These are phyloP conservation scores for Toxostoma redivivum DNA, from an alignment of 2,113 vertebrate genomes.

Conservation along the genomic window DNA sequence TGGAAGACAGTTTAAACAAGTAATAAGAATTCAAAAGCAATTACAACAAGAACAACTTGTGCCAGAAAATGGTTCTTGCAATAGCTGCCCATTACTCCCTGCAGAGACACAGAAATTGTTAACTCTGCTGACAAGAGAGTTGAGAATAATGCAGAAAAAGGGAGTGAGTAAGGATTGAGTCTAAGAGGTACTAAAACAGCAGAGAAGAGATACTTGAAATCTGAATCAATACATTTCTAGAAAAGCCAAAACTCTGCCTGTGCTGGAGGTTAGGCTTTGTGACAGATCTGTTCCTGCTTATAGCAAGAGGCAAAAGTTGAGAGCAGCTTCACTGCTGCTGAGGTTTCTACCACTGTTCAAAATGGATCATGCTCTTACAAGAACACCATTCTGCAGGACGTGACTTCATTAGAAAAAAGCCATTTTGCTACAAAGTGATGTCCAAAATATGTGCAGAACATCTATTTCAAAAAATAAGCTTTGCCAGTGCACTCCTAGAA, in stretches of 20 bases:
- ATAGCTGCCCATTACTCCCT: not conserved
- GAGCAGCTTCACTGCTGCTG: not conserved
- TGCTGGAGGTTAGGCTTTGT: not conserved
- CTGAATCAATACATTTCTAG: not conserved
- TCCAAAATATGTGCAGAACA: not conserved
- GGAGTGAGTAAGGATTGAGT: not conserved
- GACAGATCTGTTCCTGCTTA: not conserved
- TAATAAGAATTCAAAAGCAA: conserved; percentile 33
- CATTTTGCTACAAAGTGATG: not conserved
- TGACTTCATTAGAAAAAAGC: not conserved
- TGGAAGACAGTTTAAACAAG: conserved; percentile 5
- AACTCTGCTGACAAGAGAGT: not conserved
- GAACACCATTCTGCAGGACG: not conserved
- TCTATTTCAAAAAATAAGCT: not conserved
- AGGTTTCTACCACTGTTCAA: not conserved
- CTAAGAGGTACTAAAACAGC: not conserved
- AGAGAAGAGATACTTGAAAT: not conserved
- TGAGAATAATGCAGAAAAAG: not conserved
- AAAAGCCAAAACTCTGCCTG: not conserved
- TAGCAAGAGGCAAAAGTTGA: not conserved
- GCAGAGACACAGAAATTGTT: not conserved
- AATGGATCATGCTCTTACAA: not conserved
- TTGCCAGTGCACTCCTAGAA: not conserved
- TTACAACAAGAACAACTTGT: conserved; percentile 2
- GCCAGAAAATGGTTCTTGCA: not conserved